Conservation (phyloP, 2,797 vertebrate species). For the Sebastes paucispinis region DNA sequence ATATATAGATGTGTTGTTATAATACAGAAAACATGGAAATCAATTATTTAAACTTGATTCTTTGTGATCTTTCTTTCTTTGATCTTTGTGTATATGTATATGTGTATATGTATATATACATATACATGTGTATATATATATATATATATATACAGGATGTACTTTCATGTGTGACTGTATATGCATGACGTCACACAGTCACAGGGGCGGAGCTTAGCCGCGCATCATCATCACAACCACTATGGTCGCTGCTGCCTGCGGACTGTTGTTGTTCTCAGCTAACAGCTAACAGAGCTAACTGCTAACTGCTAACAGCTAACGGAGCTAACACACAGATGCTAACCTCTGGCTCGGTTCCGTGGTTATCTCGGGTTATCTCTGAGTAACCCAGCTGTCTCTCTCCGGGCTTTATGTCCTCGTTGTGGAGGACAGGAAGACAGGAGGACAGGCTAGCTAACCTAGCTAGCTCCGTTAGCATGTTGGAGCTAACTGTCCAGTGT, state of each 20-base stretch:
- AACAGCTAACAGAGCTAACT: no score
- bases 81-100: no score
- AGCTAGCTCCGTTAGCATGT: slow-evolving; percentile 44
- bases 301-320: no score
- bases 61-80: neutral
- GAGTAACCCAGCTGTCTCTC: neutral
- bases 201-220: neutral
- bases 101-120: no score
- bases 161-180: neutral
- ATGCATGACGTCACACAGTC: neutral
- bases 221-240: no score
- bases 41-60: no score
- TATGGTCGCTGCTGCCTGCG: neutral
- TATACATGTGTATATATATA: no score
- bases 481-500: slow-evolving; percentile 16
- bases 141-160: no score
- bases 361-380: neutral
- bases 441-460: neutral
- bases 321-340: neutral
- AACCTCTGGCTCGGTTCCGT: neutral
- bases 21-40: no score
- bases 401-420: neutral
- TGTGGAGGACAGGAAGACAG: neutral
- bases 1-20: neutral
- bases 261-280: slow-evolving; percentile 35